Conservation (phyloP, 2,113 vertebrate genomes). For the Todiramphus chloris region DNA sequence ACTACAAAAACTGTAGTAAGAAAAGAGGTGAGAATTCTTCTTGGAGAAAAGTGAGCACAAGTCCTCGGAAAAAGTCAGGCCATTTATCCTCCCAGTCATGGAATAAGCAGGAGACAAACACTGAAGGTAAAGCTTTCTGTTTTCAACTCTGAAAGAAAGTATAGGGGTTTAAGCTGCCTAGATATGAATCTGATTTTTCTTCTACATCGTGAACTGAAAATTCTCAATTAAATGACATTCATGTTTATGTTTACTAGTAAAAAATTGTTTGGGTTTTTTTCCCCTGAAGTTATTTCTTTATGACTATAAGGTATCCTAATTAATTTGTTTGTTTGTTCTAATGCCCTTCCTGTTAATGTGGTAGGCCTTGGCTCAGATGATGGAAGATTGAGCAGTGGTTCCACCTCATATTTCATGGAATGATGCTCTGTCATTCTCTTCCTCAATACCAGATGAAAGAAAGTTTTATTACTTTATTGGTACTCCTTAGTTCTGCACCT, state of each 20-base stretch:
- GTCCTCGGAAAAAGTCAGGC: conserved; percentile 87
- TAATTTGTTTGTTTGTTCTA: background rate
- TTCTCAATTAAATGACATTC: background rate
- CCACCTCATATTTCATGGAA: background rate
- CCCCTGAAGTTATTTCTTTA: background rate
- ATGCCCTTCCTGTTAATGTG: background rate
- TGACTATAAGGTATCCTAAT: background rate
- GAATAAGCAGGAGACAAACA: conserved; percentile 70
- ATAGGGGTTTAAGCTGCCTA: background rate
- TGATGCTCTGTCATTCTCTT: background rate
- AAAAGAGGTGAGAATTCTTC: conserved; percentile 81
- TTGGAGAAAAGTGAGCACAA: conserved; percentile 92
- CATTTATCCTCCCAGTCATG: conserved; percentile 71
- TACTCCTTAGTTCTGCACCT: background rate
- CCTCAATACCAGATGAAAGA: background rate
- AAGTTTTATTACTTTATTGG: background rate
- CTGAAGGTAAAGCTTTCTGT: conserved; percentile 62
- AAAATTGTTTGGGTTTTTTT: background rate
- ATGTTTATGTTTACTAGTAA: background rate
- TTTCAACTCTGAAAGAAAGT: background rate
- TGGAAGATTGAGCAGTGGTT: background rate
- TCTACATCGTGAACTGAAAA: background rate
- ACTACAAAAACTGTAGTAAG: conserved; percentile 76
- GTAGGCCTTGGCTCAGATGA: background rate
- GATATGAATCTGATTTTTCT: background rate